phyloP scores from a whole-genome alignment of 2,888 invertebrate species.

The Gryllus longicercus region DNA sequence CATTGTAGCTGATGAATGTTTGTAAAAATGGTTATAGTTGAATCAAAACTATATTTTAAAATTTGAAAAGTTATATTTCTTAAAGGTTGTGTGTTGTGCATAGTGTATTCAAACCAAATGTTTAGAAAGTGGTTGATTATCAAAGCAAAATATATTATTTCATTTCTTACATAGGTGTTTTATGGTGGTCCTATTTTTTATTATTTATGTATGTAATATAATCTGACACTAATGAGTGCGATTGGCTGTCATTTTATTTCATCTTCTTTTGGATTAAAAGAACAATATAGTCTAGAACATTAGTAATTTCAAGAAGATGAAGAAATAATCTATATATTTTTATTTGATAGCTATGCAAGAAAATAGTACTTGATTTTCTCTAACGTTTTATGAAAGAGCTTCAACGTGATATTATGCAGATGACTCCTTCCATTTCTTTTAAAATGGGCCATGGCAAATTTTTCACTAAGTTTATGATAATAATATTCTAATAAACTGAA shows the following conservation, averaged over 20 bases:
- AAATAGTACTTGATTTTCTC: too few species aligned
- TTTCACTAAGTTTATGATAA: too few species aligned
- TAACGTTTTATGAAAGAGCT: too few species aligned
- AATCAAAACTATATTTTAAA: conserved; percentile 3
- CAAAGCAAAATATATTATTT: conserved; percentile 17
- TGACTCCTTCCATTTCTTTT: too few species aligned
- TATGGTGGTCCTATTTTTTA: neutral
- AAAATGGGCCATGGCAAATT: too few species aligned
- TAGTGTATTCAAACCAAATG: conserved; percentile 11
- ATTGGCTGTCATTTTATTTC: neutral
- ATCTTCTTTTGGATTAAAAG: neutral
- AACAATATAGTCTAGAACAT: neutral
- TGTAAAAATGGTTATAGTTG: conserved; percentile 17
- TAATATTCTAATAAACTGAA: too few species aligned
- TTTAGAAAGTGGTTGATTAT: conserved; percentile 17
- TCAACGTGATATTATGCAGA: too few species aligned
- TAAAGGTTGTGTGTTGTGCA: conserved; percentile 17
- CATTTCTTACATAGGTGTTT: neutral
- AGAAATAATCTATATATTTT: neutral
- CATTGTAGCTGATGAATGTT: conserved; percentile 17
- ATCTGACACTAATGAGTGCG: neutral
- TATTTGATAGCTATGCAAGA: neutral
- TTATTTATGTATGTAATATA: neutral
- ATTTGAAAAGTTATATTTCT: conserved; percentile 17
- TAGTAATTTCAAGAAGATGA: neutral